Base-by-base conservation (phyloP, 1,140 invertebrate genomes). In the Drosophila grimshawi region DNA sequence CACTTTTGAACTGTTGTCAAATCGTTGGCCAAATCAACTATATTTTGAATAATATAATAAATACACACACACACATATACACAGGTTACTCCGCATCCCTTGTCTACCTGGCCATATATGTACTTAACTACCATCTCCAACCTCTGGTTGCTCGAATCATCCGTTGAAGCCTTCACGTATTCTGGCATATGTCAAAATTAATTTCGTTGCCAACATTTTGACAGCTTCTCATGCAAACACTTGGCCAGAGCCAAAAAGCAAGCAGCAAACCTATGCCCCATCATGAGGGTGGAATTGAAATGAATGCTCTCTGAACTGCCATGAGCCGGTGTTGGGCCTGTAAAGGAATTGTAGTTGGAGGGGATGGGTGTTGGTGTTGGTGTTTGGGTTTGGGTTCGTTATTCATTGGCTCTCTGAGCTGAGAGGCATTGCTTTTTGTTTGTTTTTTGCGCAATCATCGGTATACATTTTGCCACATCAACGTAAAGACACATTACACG, bases 111-210 rank as follows among this genome's bases (percentile, higher is more conserved):
- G 19, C 2, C 19, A 19, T 39, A 3, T 39, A 39, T 39, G 6
- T 8, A 7, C 43, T 19, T 7, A 19, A 1, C 19, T 10, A 6
- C 45, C 39, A 37, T 7, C 46, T 29, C n/a, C 48, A 45, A 33
- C 45, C 39, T 48, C 19, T 39, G 33, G 48, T 49, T 46, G 19
- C 30, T 32, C 35, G 11, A 6, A 55, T 56, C 64, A 41, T 52
- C 46, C 35, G 57, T 61, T 64, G 65, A 61, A 64, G 62, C 60
- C 82, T 76, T 81, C 72, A 82, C 76, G 78, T 74, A 79, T 82
- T 86, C 75, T 86, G 82, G 79, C 82, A 88, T 76, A 76, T 86
- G 82, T 86, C 82, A 86, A 86, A 86, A 86, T 86, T 86, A 86
- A 86, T 86, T 86, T 80, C 80, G 72, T 74, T 74, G 67, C 68